Evolutionary conservation across 2,888 invertebrate genomes (phyloP).

Genomic region (Toxonevra muliebris): DNA sequence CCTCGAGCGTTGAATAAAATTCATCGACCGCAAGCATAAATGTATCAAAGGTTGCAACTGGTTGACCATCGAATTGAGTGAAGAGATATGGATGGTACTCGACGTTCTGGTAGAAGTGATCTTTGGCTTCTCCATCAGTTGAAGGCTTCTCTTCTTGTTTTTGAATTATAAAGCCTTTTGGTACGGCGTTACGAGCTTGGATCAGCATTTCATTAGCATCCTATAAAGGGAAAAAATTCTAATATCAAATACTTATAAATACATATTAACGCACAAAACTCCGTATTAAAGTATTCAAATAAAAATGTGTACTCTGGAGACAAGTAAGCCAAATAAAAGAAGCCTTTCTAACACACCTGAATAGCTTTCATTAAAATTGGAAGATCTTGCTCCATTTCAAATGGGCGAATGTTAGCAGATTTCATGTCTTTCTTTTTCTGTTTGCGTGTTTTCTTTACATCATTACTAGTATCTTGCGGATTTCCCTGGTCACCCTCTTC

Average conservation of each 20-base stretch:
- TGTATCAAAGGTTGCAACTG: conserved; percentile 73
- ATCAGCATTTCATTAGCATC: conserved; percentile 46
- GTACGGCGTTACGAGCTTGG: conserved; percentile 38
- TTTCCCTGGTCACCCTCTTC: conserved; percentile 30
- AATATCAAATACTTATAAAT: too few species aligned
- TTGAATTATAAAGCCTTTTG: conserved; percentile 79
- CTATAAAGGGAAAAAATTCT: conserved; percentile 34
- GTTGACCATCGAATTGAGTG: conserved; percentile 73
- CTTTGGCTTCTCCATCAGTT: conserved; percentile 58
- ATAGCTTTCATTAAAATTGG: conserved; percentile 73
- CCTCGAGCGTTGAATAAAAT: conserved; percentile 92
- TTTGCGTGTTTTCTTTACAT: conserved; percentile 44
- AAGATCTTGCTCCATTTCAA: conserved; percentile 72
- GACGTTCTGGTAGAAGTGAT: conserved; percentile 79
- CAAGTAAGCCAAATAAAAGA: background rate
- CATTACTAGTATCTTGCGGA: conserved; percentile 27
- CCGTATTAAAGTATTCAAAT: conserved; percentile 1
- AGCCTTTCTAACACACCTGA: conserved; percentile 66
- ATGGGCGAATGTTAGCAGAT: conserved; percentile 55
- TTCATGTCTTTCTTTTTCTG: conserved; percentile 45
- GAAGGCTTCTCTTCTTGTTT: conserved; percentile 79
- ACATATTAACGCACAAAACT: background rate
- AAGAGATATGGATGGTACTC: conserved; percentile 95
- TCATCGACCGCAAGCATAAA: conserved; percentile 94
- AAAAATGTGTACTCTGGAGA: conserved; percentile 39